phyloP scores from a whole-genome alignment of 1,140 invertebrate species.

The Papilio polyxenes region DNA sequence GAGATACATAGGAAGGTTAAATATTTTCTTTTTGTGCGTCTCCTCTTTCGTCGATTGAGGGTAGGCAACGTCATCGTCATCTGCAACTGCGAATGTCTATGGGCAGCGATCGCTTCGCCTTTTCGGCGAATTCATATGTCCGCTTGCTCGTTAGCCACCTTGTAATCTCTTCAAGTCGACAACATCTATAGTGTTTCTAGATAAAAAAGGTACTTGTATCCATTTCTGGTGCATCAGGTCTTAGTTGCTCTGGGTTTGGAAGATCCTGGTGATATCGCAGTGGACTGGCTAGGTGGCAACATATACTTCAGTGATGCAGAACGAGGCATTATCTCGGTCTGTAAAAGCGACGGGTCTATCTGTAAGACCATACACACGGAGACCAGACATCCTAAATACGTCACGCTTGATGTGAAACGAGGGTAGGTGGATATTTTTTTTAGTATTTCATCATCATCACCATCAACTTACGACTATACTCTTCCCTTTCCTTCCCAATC shows the following conservation, averaged over 20 bases:
- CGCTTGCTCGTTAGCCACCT: too few relatives aligned
- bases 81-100: too few relatives aligned
- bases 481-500: too few relatives aligned
- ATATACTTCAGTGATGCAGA: constrained; percentile 90
- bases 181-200: not conserved
- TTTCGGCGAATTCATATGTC: too few relatives aligned
- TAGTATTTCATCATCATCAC: not conserved
- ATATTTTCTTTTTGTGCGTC: too few relatives aligned
- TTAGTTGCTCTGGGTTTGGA: constrained; percentile 85
- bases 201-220: not conserved
- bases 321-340: constrained; percentile 87
- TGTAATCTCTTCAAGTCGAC: too few relatives aligned
- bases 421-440: constrained; percentile 76
- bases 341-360: constrained; percentile 82
- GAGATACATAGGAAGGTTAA: too few relatives aligned
- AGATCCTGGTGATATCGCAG: constrained; percentile 87
- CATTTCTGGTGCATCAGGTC: constrained; percentile 58
- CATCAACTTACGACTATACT: too few relatives aligned
- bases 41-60: too few relatives aligned
- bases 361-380: constrained; percentile 84
- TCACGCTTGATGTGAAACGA: constrained; percentile 83
- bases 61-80: too few relatives aligned
- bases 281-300: constrained; percentile 91
- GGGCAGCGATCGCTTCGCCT: too few relatives aligned
- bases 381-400: constrained; percentile 81